Percentiles rank a stretch among this genome's conserved stretches.
phyloP scores from a whole-genome alignment of 2,888 invertebrate genomes.

The Eupithecia subfuscata region DNA sequence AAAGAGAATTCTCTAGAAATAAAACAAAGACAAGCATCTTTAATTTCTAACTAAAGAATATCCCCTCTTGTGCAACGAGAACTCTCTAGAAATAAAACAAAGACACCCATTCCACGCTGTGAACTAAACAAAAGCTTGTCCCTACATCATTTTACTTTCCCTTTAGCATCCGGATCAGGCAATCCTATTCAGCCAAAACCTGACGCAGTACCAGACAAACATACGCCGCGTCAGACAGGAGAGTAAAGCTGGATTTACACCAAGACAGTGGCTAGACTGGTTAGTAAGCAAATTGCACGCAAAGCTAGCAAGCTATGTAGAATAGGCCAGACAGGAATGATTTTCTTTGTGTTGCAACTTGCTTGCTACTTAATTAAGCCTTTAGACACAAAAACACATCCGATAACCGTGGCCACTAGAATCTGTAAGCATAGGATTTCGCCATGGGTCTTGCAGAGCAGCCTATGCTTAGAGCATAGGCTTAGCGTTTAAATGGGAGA shows the following conservation, averaged over 20 bases:
- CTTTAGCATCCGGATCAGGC: conserved; percentile 28
- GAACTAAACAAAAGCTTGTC: conserved; percentile 29
- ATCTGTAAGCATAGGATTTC: no score
- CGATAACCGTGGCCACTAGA: no score
- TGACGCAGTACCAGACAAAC: conserved; percentile 9
- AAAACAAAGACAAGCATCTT: neutral
- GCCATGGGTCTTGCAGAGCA: no score
- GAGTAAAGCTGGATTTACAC: neutral
- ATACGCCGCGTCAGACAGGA: neutral
- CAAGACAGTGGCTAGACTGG: neutral
- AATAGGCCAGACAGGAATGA: neutral
- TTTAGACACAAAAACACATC: no score
- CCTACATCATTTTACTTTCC: conserved; percentile 27
- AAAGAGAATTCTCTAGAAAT: no score
- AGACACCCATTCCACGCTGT: conserved; percentile 15
- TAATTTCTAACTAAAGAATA: neutral
- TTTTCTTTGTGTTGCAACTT: neutral
- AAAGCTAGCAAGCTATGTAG: neutral
- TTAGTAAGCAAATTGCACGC: neutral
- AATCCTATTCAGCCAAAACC: conserved; percentile 28
- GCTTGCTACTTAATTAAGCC: neutral
- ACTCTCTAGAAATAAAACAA: neutral
- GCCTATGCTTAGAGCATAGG: no score
- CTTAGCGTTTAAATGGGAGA: no score
- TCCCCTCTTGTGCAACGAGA: neutral